These are phyloP conservation scores for Hoplostethus mediterraneus DNA, from an alignment of 2,797 vertebrate species.

Conservation along the genomic window DNA sequence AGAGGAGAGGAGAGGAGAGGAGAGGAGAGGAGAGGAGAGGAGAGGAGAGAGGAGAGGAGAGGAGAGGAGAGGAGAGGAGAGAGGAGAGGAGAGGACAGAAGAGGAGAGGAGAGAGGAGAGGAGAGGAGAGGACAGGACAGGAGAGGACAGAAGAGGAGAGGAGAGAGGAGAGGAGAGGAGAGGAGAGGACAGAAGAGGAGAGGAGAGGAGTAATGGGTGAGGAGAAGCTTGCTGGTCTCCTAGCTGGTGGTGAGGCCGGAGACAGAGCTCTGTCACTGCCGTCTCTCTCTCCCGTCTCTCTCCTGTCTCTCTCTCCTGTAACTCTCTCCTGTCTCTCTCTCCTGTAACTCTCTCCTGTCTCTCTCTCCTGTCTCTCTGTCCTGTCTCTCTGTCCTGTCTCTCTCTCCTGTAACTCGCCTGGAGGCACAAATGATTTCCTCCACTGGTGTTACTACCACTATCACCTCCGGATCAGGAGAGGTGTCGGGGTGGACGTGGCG, in stretches of 20 bases:
- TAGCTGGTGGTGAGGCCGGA: slow-evolving; percentile 80
- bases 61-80: too few relatives aligned
- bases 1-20: too few relatives aligned
- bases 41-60: too few relatives aligned
- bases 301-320: slow-evolving; percentile 84
- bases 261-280: slow-evolving; percentile 79
- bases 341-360: too few relatives aligned
- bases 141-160: not conserved
- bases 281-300: slow-evolving; percentile 84
- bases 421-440: slow-evolving; percentile 94
- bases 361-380: too few relatives aligned
- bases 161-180: not conserved
- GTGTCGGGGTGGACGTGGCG: slow-evolving; percentile 23
- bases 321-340: slow-evolving; percentile 84
- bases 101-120: too few relatives aligned
- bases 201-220: slow-evolving; percentile 60
- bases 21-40: too few relatives aligned
- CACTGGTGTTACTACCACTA: slow-evolving; percentile 90
- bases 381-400: slow-evolving; percentile 83
- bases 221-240: slow-evolving; percentile 61
- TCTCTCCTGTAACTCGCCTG: slow-evolving; percentile 92
- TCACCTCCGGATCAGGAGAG: slow-evolving; percentile 77
- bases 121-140: not conserved
- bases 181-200: not conserved
- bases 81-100: too few relatives aligned